These are phyloP conservation scores for Chrysina gloriosa DNA, from an alignment of 2,888 invertebrate species.

Conservation along the genomic window DNA sequence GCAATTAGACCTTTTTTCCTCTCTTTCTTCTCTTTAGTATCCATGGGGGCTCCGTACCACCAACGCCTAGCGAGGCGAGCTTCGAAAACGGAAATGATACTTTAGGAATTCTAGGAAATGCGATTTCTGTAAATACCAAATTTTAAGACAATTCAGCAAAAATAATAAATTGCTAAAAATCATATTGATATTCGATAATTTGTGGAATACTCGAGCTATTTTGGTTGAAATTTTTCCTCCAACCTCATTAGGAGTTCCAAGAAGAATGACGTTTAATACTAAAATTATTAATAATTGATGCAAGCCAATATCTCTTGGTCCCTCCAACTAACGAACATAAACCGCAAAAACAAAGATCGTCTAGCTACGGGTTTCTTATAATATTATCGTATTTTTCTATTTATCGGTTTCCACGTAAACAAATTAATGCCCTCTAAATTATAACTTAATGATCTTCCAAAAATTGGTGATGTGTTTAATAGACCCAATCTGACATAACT, in stretches of 20 bases:
- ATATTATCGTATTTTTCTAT: conserved; percentile 8
- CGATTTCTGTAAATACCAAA: neutral
- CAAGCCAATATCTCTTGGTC: neutral
- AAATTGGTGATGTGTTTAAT: conserved; percentile 6
- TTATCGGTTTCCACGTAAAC: conserved; percentile 17
- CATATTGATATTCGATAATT: neutral
- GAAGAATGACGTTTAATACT: neutral
- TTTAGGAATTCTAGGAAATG: neutral
- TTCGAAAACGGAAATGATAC: neutral
- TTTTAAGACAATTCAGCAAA: neutral
- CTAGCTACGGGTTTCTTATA: too few species aligned
- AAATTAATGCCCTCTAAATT: conserved; percentile 23
- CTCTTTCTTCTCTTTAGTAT: neutral
- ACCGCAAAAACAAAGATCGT: too few species aligned
- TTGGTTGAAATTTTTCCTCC: neutral
- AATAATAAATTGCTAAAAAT: neutral
- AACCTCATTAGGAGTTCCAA: neutral
- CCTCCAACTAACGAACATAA: neutral
- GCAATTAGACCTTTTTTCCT: conserved; percentile 37
- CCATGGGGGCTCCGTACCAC: neutral
- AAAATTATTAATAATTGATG: neutral
- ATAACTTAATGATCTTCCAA: conserved; percentile 28
- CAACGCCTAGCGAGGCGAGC: neutral
- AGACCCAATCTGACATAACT: conserved; percentile 1
- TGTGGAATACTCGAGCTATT: neutral